Evolutionary conservation across 2,888 invertebrate species (phyloP).

Genomic region (Caenorhabditis sulstoni): DNA sequence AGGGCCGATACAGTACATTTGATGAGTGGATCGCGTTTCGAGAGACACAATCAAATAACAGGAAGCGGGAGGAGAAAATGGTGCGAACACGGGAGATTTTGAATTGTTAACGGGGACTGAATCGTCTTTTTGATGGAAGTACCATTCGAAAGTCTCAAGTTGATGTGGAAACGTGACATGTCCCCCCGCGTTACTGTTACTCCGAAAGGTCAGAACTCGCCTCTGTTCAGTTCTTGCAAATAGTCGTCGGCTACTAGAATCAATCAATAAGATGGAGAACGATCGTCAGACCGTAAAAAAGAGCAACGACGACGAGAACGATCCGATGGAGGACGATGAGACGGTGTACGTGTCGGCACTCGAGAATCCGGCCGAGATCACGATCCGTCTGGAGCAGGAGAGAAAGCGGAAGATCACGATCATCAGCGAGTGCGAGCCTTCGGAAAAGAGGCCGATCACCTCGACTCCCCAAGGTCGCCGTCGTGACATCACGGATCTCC

Average conservation of each 20-base stretch:
- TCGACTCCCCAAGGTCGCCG: not conserved
- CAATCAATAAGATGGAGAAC: slow-evolving; percentile 36
- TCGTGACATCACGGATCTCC: slow-evolving; percentile 35
- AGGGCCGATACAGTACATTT: slow-evolving; percentile 22
- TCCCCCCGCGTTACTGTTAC: too few species aligned
- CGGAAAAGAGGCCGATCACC: slow-evolving; percentile 3
- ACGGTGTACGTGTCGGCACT: slow-evolving; percentile 22
- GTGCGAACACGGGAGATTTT: not conserved
- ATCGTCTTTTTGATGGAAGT: too few species aligned
- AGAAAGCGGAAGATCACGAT: slow-evolving; percentile 54
- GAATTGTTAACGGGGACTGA: too few species aligned
- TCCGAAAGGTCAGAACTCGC: too few species aligned
- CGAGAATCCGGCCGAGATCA: slow-evolving; percentile 36
- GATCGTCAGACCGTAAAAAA: slow-evolving; percentile 8
- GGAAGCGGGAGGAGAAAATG: not conserved
- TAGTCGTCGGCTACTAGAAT: slow-evolving; percentile 18
- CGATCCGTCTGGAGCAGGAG: slow-evolving; percentile 35
- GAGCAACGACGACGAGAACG: not conserved
- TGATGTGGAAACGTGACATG: too few species aligned
- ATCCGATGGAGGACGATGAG: slow-evolving; percentile 19
- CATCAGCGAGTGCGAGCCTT: slow-evolving; percentile 33
- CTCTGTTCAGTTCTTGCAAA: not conserved
- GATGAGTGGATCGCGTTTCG: slow-evolving; percentile 33
- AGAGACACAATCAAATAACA: slow-evolving; percentile 30
- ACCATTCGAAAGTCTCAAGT: too few species aligned